Evolutionary conservation across 2,113 vertebrate genomes (phyloP).

Genomic region (Tupaia chinensis): DNA sequence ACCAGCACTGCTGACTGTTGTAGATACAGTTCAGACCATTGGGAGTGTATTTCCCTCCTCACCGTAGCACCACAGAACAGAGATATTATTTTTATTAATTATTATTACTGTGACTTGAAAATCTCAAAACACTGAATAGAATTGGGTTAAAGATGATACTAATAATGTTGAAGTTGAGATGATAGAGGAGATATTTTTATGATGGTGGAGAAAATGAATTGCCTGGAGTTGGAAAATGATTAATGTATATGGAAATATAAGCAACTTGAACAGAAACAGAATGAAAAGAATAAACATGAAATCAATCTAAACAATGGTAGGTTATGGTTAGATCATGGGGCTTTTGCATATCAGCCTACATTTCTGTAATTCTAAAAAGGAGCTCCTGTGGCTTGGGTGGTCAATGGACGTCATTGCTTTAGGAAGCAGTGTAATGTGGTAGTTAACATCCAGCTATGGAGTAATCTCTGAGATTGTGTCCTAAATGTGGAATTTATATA

Average conservation of each 20-base stretch:
- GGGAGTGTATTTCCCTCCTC: neutral
- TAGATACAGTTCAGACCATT: neutral
- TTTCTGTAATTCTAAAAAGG: neutral
- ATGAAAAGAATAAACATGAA: neutral
- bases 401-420: neutral
- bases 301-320: neutral
- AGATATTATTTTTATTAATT: neutral
- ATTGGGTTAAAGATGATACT: neutral
- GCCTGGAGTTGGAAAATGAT: neutral
- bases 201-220: neutral
- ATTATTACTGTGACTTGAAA: neutral
- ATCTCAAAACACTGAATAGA: neutral
- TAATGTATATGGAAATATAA: neutral
- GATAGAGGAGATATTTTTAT: neutral
- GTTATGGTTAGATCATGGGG: neutral
- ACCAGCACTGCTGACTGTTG: rapidly evolving
- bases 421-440: neutral
- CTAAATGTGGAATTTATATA: neutral
- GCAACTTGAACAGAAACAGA: neutral
- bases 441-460: no score
- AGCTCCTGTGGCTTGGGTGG: neutral
- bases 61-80: neutral
- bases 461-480: neutral
- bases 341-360: neutral
- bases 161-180: neutral